phyloP scores from a whole-genome alignment of 1,140 invertebrate species.

The Nilaparvata lugens region DNA sequence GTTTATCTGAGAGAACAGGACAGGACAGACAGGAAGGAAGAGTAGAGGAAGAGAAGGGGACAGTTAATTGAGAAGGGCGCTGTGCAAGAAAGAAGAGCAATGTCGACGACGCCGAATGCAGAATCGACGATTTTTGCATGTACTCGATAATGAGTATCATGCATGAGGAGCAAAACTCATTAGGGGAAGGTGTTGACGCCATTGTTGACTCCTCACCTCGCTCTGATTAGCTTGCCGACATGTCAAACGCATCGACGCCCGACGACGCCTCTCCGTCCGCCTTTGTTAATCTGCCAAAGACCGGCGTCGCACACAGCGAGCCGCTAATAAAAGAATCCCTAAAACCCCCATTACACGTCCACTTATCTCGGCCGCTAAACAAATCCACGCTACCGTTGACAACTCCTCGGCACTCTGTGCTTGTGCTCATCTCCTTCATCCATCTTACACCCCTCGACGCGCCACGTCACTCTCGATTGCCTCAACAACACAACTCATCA shows the following conservation, averaged over 20 bases:
- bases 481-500: too few relatives aligned
- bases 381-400: background rate
- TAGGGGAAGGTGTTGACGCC: background rate
- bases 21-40: too few relatives aligned
- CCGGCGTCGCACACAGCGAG: background rate
- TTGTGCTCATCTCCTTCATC: too few relatives aligned
- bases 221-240: conserved; percentile 1
- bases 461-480: too few relatives aligned
- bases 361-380: conserved; percentile 4
- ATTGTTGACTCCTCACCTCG: background rate
- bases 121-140: conserved; percentile 1
- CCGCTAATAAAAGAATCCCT: conserved; percentile 1
- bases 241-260: conserved; percentile 1
- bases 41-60: too few relatives aligned
- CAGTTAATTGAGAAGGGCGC: too few relatives aligned
- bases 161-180: conserved; percentile 5
- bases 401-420: too few relatives aligned
- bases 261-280: background rate
- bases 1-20: too few relatives aligned
- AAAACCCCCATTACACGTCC: conserved; percentile 4
- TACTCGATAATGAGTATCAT: conserved; percentile 2
- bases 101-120: background rate
- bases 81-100: background rate
- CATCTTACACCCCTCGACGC: too few relatives aligned
- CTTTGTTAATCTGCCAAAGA: conserved; percentile 6